These are phyloP conservation scores for Hypotaenidia philippensis DNA, from an alignment of 2,797 vertebrate species.

Conservation along the genomic window DNA sequence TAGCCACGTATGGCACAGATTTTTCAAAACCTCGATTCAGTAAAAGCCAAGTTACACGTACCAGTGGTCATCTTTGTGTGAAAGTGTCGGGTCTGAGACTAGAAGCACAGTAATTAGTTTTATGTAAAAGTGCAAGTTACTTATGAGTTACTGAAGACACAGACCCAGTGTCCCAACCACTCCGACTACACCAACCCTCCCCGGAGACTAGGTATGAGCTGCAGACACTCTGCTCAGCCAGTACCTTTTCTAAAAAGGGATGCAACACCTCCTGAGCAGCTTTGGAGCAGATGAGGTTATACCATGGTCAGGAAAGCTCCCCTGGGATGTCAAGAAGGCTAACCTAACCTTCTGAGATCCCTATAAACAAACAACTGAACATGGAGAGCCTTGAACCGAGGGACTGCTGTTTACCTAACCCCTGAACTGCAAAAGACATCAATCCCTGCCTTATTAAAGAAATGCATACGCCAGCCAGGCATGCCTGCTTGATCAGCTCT, in stretches of 20 bases:
- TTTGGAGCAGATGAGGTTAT: slow-evolving; percentile 61
- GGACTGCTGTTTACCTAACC: slow-evolving; percentile 82
- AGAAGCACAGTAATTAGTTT: not conserved
- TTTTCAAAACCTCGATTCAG: not conserved
- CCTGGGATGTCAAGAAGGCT: slow-evolving; percentile 56
- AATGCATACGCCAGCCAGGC: slow-evolving; percentile 59
- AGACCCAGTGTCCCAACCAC: not conserved
- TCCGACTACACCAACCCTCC: not conserved
- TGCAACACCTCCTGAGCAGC: slow-evolving; percentile 17
- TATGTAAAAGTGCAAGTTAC: not conserved
- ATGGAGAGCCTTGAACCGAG: slow-evolving; percentile 77
- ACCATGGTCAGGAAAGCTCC: slow-evolving; percentile 68
- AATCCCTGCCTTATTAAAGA: slow-evolving; percentile 81
- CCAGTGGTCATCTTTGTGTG: not conserved
- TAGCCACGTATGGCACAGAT: not conserved
- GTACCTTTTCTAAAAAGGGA: not conserved
- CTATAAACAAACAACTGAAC: slow-evolving; percentile 79
- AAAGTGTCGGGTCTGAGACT: not conserved
- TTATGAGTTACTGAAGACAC: not conserved
- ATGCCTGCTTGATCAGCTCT: slow-evolving; percentile 69
- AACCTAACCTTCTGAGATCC: slow-evolving; percentile 74
- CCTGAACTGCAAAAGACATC: slow-evolving; percentile 77
- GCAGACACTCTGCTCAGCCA: not conserved
- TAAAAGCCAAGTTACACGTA: rapidly evolving
- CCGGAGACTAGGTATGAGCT: not conserved